Evolutionary conservation across 2,113 vertebrate genomes (phyloP), one percentile per base, ranked within the genome.

Genomic region (Hippocampus barbouri): DNA sequence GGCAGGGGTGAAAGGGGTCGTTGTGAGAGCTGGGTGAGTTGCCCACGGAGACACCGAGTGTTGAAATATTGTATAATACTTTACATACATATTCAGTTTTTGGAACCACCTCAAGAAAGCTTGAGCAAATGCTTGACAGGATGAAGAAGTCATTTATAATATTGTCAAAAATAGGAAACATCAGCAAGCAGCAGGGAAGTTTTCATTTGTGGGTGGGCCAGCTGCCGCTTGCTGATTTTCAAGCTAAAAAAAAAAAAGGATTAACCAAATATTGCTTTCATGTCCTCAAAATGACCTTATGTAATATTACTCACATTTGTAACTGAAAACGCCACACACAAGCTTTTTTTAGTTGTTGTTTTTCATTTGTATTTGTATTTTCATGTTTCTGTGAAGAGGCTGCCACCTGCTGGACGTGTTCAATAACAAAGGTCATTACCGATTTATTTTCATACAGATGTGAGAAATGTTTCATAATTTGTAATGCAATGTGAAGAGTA

Each of bases 351-450:
- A 1, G 10, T 45, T 11, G 12, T 45, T 45, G 9, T 45, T 10
- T 45, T 45, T 45, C 11, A 45, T 18, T 51, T 51, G 0, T 3
- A 51, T 18, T 51, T 43, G 41, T 43, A 43, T 43, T 43, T 10
- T 43, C 11, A 43, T 43, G 10, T 60, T 60, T 34, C 3, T 70
- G 18, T 41, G 47, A 41, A 11, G 57, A 1, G 72, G 73, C 79
- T 67, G 70, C 76, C 73, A 30, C 66, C 79, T 70, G 43, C 9
- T 72, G 38, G 38, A 40, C 18, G 8, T 23, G 21, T 21, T 65
- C 20, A 64, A 38, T 14, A 54, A 53, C 11, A 49, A 16, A 18
- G 15, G 49, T 8, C 49, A 53, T 6, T n/a, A 23, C 10, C 8
- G 21, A 47, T 5, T 15, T 5, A 4, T 47, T 38, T 38, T 38